A percentile compares a stretch with the other conserved stretches of the same genome.
Evolutionary conservation across 1,140 invertebrate genomes (phyloP).

Genomic region (Ctenoplectra terminalis): DNA sequence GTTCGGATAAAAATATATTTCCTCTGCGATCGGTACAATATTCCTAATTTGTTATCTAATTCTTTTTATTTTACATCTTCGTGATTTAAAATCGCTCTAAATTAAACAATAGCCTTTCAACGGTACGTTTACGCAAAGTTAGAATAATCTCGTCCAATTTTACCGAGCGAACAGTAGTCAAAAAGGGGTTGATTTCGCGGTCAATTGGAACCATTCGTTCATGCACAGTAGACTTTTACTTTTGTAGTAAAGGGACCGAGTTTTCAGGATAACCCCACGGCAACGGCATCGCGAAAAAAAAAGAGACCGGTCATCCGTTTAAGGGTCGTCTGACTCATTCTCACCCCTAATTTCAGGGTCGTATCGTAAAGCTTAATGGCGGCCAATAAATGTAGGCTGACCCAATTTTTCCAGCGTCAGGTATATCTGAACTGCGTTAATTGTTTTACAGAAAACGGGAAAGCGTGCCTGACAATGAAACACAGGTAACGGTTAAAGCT

Average conservation of each 20-base stretch:
- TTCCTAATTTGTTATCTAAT: too few relatives aligned
- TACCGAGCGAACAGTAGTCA: not conserved
- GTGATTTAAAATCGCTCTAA: too few relatives aligned
- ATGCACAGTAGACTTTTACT: not conserved
- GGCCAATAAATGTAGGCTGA: slow-evolving; percentile 60
- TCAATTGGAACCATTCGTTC: not conserved
- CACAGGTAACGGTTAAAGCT: not conserved
- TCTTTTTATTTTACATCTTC: too few relatives aligned
- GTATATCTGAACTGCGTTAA: not conserved
- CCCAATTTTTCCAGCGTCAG: slow-evolving; percentile 64
- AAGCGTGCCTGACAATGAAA: not conserved
- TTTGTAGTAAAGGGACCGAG: not conserved
- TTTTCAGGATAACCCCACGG: slow-evolving; percentile 8
- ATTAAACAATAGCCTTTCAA: too few relatives aligned
- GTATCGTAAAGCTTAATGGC: slow-evolving; percentile 57
- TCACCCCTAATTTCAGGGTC: not conserved
- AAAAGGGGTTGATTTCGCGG: not conserved
- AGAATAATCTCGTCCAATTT: too few relatives aligned
- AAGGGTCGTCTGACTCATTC: not conserved
- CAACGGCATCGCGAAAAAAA: not conserved
- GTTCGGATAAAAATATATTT: too few relatives aligned
- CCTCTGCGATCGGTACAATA: too few relatives aligned
- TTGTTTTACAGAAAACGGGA: slow-evolving; percentile 15
- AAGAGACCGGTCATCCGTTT: not conserved
- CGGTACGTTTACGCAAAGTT: too few relatives aligned